Evolutionary conservation across 30 jellyfish, hydroid and myxozoan species (phyloP), one percentile per base, ranked within the genome.

Genomic region (Cassiopea andromeda): DNA sequence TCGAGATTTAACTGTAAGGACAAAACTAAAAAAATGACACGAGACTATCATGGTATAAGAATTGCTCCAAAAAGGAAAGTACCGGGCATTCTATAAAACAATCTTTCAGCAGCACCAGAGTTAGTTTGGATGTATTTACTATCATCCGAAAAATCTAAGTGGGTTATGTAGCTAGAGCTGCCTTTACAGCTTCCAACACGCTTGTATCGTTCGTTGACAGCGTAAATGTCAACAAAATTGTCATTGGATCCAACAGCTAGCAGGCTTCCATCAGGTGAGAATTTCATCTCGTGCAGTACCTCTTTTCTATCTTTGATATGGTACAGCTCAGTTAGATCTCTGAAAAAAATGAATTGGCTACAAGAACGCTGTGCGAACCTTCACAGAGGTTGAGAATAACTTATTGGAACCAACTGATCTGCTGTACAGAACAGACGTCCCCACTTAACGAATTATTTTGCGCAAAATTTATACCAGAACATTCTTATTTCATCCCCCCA

Each of bases 151-250:
- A 97, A 95, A 79, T 95, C 99, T 46, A 95, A 17, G 72, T 95
- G 99, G 54, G 99, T 95, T 75, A 95, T 95, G 90, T 89, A 90
- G 86, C 99, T 95, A 7, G 99, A 90, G 47, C 96, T 95, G 8
- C 99, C 99, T 78, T 95, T 95, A 88, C 99, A 95, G 73, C 88
- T 97, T 38, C 99, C 99, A 82, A 95, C 97, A 3, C 99, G 84
- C 59, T 95, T 95, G 95, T 95, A 95, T 48, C 92, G 89, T 64
- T 95, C 99, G 69, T 78, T 92, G 19, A 95, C 98, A 69, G 99
- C 92, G 72, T 95, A 95, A 75, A 95, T 91, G 74, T 95, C 99
- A 44, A 95, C 98, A 57, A 91, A 95, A 60, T 91, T 95, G 66
- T 95, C 99, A 77, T 95, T 95, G 8, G 98, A 84, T 46, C 99